Conservation (phyloP, 2,888 invertebrate genomes). For the Eupsilia transversa region DNA sequence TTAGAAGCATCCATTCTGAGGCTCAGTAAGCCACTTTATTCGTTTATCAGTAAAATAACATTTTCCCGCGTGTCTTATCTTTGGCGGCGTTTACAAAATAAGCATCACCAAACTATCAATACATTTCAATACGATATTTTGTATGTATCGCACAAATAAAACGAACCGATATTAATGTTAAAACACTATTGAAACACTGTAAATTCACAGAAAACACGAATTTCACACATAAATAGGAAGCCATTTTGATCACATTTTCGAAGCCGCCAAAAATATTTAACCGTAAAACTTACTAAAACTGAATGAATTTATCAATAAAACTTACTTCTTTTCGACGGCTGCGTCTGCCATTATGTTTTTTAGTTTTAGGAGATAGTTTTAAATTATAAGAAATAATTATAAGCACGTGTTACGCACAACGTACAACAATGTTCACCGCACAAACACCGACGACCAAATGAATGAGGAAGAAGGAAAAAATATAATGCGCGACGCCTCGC, state of each 20-base stretch:
- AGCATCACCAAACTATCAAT: slow-evolving; percentile 74
- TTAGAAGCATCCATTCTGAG: slow-evolving; percentile 14
- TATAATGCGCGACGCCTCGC: slow-evolving; percentile 82
- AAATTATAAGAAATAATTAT: slow-evolving; percentile 73
- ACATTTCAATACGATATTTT: slow-evolving; percentile 64
- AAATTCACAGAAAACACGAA: slow-evolving; percentile 73
- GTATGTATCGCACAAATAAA: slow-evolving; percentile 19
- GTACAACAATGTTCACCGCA: slow-evolving; percentile 86
- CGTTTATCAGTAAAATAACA: slow-evolving; percentile 64
- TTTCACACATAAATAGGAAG: slow-evolving; percentile 84
- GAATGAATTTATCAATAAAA: slow-evolving; percentile 74
- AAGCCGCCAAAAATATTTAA: slow-evolving; percentile 86
- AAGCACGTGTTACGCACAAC: slow-evolving; percentile 87
- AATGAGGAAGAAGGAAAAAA: slow-evolving; percentile 86
- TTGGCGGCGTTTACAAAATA: slow-evolving; percentile 78
- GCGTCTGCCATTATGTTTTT: slow-evolving; percentile 92
- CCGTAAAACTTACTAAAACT: slow-evolving; percentile 66
- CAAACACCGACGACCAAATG: slow-evolving; percentile 89
- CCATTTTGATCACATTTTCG: slow-evolving; percentile 90
- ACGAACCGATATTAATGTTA: not conserved
- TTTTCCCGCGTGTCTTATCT: slow-evolving; percentile 85
- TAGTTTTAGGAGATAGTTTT: slow-evolving; percentile 72
- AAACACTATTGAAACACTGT: slow-evolving; percentile 52
- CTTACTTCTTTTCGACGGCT: slow-evolving; percentile 93
- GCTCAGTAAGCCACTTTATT: slow-evolving; percentile 29